Evolutionary conservation across 2,888 invertebrate genomes (phyloP).

Genomic region (Phaonia tiefii): DNA sequence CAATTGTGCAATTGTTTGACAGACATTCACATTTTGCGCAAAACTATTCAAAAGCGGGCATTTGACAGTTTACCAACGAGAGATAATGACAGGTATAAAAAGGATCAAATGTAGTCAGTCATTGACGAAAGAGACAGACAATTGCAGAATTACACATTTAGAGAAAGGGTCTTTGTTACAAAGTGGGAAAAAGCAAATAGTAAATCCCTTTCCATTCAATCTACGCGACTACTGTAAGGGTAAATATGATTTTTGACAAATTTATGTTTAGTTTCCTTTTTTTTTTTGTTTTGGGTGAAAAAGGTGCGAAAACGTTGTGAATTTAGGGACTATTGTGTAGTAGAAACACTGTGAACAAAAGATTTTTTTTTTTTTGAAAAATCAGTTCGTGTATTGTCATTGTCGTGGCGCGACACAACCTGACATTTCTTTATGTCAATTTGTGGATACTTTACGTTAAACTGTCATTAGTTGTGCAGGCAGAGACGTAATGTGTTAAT

Average conservation of each 20-base stretch:
- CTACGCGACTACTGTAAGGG: slow-evolving; percentile 23
- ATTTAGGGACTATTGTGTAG: slow-evolving; percentile 36
- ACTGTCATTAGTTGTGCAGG: slow-evolving; percentile 46
- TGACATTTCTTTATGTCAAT: slow-evolving; percentile 50
- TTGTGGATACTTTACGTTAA: no score
- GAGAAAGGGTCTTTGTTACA: slow-evolving; percentile 38
- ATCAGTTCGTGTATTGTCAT: slow-evolving; percentile 1
- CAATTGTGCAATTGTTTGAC: slow-evolving; percentile 64
- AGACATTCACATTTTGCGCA: slow-evolving; percentile 49
- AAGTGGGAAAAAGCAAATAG: slow-evolving; percentile 61
- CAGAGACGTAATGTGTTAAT: slow-evolving; percentile 39
- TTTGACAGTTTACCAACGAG: slow-evolving; percentile 1
- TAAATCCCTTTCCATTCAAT: slow-evolving; percentile 9
- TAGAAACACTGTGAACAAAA: slow-evolving; percentile 18
- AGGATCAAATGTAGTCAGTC: slow-evolving; percentile 35
- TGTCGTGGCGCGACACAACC: slow-evolving; percentile 61
- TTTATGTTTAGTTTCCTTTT: slow-evolving; percentile 27
- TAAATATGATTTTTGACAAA: slow-evolving; percentile 11
- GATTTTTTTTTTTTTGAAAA: slow-evolving; percentile 5
- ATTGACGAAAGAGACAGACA: slow-evolving; percentile 38
- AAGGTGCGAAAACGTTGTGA: slow-evolving; percentile 61
- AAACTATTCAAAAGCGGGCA: background rate
- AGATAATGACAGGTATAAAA: slow-evolving; percentile 55
- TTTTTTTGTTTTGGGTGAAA: slow-evolving; percentile 12
- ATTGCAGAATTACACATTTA: slow-evolving; percentile 24